Conservation (phyloP, 2,797 vertebrate species). For the Poecilia velifera region DNA sequence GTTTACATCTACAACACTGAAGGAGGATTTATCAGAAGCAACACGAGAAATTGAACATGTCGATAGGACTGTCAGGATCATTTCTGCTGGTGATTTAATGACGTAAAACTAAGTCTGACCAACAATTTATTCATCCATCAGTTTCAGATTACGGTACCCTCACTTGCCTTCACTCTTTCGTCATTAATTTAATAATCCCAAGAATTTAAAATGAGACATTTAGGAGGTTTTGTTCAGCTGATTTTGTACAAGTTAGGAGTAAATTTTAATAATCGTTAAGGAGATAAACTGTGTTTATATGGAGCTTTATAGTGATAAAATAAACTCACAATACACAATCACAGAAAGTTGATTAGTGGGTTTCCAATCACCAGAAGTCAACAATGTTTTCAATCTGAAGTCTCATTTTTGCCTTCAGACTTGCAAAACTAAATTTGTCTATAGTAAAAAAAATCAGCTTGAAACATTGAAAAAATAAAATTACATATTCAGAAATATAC, state of each 20-base stretch:
- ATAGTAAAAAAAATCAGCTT: too few species aligned
- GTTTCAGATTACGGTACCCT: neutral
- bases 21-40: neutral
- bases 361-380: neutral
- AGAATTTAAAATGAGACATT: neutral
- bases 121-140: neutral
- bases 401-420: neutral
- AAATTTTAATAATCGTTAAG: neutral
- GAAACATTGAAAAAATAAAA: too few species aligned
- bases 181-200: neutral
- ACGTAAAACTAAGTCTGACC: neutral
- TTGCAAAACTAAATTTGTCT: neutral
- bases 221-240: neutral
- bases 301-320: neutral
- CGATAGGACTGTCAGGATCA: neutral
- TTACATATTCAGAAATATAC: too few species aligned
- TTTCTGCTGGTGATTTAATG: neutral
- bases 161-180: neutral
- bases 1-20: constrained; percentile 3
- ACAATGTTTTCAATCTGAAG: neutral
- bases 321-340: too few species aligned
- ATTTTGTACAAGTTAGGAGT: neutral
- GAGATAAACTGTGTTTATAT: neutral
- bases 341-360: neutral
- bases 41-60: constrained; percentile 24